Evolutionary conservation across 2,113 vertebrate species (phyloP).

Genomic region (Ptychochromis oligacanthus): DNA sequence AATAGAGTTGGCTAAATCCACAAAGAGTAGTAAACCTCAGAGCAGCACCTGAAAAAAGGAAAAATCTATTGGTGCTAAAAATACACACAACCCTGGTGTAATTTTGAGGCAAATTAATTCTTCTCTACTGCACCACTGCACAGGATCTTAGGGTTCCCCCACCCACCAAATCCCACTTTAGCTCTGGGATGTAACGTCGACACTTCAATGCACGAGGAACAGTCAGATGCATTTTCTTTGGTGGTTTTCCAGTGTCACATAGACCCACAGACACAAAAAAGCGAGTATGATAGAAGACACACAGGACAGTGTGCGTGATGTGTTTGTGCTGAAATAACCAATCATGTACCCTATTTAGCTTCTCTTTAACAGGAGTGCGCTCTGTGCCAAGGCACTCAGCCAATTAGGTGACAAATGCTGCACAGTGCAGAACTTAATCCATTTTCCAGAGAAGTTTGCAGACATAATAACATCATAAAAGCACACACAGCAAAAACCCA

Average conservation of each 20-base stretch:
- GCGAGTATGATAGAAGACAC: not conserved
- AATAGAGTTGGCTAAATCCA: not conserved
- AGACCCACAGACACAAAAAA: not conserved
- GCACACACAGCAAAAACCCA: not conserved
- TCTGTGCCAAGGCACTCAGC: not conserved
- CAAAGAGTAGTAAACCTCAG: not conserved
- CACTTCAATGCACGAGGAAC: not conserved
- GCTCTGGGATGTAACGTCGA: not conserved
- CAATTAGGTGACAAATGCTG: not conserved
- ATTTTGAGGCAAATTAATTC: not conserved
- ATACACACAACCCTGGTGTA: not conserved
- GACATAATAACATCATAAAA: constrained; percentile 13
- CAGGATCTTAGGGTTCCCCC: not conserved
- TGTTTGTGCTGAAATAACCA: not conserved
- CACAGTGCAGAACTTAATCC: not conserved
- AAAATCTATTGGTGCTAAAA: not conserved
- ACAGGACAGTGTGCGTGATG: not conserved
- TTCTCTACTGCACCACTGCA: not conserved
- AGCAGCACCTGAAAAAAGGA: not conserved
- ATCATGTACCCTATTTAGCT: not conserved
- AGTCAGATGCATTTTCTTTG: not conserved
- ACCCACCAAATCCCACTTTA: not conserved
- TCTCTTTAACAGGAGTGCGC: constrained; percentile 6
- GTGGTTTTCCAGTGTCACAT: not conserved
- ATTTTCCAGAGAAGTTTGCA: not conserved